phyloP scores from a whole-genome alignment of 1,140 invertebrate genomes.

The Eurosta solidaginis region DNA sequence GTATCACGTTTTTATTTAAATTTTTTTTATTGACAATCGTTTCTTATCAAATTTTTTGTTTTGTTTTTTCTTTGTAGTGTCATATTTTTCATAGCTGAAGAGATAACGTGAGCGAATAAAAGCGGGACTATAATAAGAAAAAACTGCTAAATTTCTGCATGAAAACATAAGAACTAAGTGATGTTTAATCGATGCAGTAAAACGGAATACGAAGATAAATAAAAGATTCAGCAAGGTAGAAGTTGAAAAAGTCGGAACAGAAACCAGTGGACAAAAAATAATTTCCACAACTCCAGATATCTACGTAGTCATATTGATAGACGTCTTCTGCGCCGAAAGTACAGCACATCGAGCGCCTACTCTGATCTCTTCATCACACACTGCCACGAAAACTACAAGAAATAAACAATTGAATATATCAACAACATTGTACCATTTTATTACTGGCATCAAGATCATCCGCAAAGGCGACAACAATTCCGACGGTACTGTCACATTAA shows the following conservation, averaged over 20 bases:
- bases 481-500: background rate
- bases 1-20: too few species aligned
- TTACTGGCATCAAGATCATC: background rate
- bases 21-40: background rate
- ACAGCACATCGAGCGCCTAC: background rate
- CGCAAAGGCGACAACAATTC: background rate
- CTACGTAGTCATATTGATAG: background rate
- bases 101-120: background rate
- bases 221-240: too few species aligned
- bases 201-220: background rate
- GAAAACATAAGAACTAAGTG: background rate
- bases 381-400: background rate
- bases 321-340: background rate
- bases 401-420: too few species aligned
- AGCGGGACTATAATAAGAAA: too few species aligned
- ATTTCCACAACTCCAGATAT: background rate
- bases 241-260: too few species aligned
- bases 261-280: too few species aligned
- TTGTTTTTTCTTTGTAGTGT: background rate
- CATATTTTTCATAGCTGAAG: background rate
- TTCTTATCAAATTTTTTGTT: background rate
- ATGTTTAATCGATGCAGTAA: background rate
- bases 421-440: background rate
- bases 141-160: background rate
- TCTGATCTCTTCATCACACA: slow-evolving; percentile 7